phyloP scores from a whole-genome alignment of 2,797 vertebrate species.

The Craterocephalus amniculus region DNA sequence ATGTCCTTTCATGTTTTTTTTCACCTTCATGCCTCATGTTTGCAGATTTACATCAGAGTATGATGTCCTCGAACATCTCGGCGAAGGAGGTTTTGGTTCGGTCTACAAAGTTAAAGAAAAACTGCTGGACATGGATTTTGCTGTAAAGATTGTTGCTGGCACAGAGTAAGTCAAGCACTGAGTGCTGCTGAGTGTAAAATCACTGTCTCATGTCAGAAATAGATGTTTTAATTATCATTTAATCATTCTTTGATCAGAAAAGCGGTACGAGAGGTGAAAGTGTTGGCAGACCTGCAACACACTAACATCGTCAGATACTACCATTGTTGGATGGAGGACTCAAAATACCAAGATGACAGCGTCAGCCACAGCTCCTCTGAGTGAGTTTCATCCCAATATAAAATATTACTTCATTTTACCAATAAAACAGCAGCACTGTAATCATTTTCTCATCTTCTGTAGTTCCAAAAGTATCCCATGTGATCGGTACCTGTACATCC shows the following conservation, averaged over 20 bases:
- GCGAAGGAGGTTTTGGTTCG: neutral
- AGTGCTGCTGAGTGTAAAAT: neutral
- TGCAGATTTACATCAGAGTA: constrained; percentile 69
- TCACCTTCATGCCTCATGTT: neutral
- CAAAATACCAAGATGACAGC: constrained; percentile 22
- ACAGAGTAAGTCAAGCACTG: constrained; percentile 67
- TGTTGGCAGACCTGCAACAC: constrained; percentile 61
- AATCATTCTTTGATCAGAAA: constrained; percentile 60
- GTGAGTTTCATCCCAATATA: constrained; percentile 44
- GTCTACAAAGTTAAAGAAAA: neutral
- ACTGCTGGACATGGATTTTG: neutral
- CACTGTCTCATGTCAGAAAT: neutral
- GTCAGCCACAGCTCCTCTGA: constrained; percentile 16
- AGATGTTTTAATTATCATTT: neutral
- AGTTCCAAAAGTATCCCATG: constrained; percentile 33
- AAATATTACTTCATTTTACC: neutral
- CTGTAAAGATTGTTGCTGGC: constrained; percentile 59
- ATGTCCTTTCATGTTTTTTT: neutral
- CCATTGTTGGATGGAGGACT: constrained; percentile 65
- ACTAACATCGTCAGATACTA: constrained; percentile 77
- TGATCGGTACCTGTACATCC: constrained; percentile 83
- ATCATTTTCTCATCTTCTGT: neutral
- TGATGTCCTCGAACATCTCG: constrained; percentile 43
- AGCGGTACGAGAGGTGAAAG: constrained; percentile 60
- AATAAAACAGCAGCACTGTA: neutral